These are phyloP conservation scores for Agrochola macilenta DNA, from an alignment of 2,888 invertebrate species.

Conservation along the genomic window DNA sequence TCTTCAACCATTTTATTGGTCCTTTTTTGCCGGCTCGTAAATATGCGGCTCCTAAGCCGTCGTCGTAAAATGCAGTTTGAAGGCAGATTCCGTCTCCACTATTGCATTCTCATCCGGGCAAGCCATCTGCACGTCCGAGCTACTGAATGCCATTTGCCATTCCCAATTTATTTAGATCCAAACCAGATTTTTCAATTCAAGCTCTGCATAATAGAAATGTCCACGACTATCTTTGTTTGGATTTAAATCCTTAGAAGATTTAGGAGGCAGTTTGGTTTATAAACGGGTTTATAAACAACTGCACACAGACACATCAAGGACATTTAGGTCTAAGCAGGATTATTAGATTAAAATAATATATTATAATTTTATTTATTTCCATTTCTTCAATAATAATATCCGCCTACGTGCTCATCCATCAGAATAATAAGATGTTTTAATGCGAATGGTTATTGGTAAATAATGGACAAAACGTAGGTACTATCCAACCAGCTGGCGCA, in stretches of 20 bases:
- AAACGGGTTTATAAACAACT: too few species aligned
- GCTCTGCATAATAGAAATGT: constrained; percentile 15
- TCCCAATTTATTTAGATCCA: constrained; percentile 23
- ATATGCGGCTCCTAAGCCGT: neutral
- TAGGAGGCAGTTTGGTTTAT: neutral
- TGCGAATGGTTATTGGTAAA: neutral
- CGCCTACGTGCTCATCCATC: too few species aligned
- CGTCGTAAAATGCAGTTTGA: constrained; percentile 4
- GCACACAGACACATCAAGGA: too few species aligned
- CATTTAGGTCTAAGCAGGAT: too few species aligned
- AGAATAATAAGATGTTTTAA: neutral
- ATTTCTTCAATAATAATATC: neutral
- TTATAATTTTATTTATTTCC: too few species aligned
- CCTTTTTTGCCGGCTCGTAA: neutral
- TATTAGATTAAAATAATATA: too few species aligned
- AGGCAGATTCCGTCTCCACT: constrained; percentile 11
- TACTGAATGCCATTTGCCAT: constrained; percentile 35
- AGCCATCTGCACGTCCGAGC: constrained; percentile 27
- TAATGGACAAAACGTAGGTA: neutral
- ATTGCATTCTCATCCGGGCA: constrained; percentile 50
- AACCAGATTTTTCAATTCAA: constrained; percentile 37
- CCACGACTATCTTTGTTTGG: neutral
- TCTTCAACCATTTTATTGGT: neutral
- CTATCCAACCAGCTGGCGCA: too few species aligned
- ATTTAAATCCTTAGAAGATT: neutral